Percentiles rank a stretch among this genome's conserved stretches.
Evolutionary conservation across 2,888 invertebrate species (phyloP).

Genomic region (Tholera decimalis): DNA sequence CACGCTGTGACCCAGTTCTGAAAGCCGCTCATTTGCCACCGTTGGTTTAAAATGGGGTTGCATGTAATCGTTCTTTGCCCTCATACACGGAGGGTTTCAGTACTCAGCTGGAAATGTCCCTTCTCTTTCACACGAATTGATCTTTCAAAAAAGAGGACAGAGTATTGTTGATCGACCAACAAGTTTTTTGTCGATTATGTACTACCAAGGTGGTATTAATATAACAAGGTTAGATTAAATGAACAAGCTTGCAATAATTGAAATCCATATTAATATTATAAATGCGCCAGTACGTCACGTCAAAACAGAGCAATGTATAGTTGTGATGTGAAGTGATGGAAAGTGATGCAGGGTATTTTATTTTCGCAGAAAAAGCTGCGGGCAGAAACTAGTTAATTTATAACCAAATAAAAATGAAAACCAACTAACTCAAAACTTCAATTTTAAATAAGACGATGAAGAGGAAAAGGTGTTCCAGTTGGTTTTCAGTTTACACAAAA

Average conservation of each 20-base stretch:
- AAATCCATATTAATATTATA: no score
- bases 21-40: constrained; percentile 85
- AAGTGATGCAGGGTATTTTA: no score
- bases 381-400: no score
- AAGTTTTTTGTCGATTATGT: constrained; percentile 23
- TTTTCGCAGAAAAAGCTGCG: no score
- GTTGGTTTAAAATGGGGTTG: constrained; percentile 88
- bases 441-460: not conserved
- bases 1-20: constrained; percentile 87
- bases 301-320: no score
- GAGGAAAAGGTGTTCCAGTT: not conserved
- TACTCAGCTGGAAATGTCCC: constrained; percentile 65
- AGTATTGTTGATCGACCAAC: constrained; percentile 44
- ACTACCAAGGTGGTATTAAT: constrained; percentile 10
- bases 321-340: no score
- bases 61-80: constrained; percentile 84
- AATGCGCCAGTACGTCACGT: no score
- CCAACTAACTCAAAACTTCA: not conserved
- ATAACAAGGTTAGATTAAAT: constrained; percentile 1
- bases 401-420: no score
- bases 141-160: constrained; percentile 46
- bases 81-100: constrained; percentile 71
- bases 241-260: not conserved
- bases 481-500: constrained; percentile 1
- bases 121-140: constrained; percentile 68